Base-by-base conservation (phyloP, 2,113 vertebrate genomes). In the Tragelaphus buxtoni region DNA sequence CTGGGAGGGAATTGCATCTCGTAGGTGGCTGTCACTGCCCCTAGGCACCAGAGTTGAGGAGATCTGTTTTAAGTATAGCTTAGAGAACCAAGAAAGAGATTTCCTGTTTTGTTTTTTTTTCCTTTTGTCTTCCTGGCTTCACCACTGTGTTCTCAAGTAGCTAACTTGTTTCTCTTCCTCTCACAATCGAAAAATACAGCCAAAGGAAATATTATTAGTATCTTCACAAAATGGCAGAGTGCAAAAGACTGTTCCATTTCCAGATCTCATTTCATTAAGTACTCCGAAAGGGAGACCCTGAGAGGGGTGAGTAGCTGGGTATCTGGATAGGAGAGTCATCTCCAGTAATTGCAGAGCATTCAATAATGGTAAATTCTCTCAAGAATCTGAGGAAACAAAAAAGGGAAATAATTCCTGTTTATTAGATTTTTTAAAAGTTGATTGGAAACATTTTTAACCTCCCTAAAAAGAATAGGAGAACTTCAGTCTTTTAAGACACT, bases 361-460 rank as follows among this genome's bases (percentile, higher is more conserved):
- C 51, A 14, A 6, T 85, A 24, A 58, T 0, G 11, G 45, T 22
- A 39, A 2, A 22, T 76, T 94, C 45, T 95, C 45, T 32, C 5
- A 82, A 35, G 81, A 94, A 94, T 86, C 47, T 17, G 16, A 90
- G 77, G 39, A 77, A 80, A 42, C 28, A 91, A 90, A 96, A 79
- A 56, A 72, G 35, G 20, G 47, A 88, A 95, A 94, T 58, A 80
- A 88, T 1, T 60, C 8, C 20, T 92, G 14, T 96, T 92, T 90
- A 80, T 95, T 86, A 93, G 42, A 53, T 86, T 97, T 97, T 94
- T 88, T 0, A 60, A 81, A 97, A 87, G 69, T 76, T 69, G 42
- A 90, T 47, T 94, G 49, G 39, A 97, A 95, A 90, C n/a, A 84
- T 61, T 95, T 95, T 83, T 94, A 60, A 91, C 49, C 60, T 81